Base-by-base conservation (phyloP, 1,140 invertebrate genomes). In the Drosophila novamexicana region DNA sequence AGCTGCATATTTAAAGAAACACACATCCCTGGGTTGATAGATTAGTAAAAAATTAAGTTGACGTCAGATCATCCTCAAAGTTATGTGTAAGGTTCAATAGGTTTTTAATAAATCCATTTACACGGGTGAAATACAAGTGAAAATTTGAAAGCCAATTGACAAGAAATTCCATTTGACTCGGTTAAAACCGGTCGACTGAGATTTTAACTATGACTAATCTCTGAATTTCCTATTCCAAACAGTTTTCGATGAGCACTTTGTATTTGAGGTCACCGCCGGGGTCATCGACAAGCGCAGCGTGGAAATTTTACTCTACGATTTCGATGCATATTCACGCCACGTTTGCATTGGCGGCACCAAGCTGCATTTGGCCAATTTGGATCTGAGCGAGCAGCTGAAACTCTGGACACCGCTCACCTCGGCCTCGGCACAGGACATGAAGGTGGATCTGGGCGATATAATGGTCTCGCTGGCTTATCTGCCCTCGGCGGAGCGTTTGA, bases 191-290 rank as follows among this genome's bases (percentile, higher is more conserved):
- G 4, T 29, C 4, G 22, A 29, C 5, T 29, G 4, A 5, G 0
- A 4, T 29, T 29, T 29, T 5, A 29, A 29, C 22, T 29, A 4
- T 3, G 3, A 3, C 22, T 29, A 29, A 29, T 29, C 22, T 29
- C 0, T 29, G 22, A 29, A 29, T 22, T 18, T 1, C 18, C 9
- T 16, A 16, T 3, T 6, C 7, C 8, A 57, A 75, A 45, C 89
- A 94, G 93, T 95, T 53, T 96, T 95, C 88, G 94, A 95, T 44
- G 94, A 96, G 59, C 94, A 96, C 54, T 97, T 96, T 83, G 93
- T 96, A 1, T 95, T 96, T 69, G 96, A 96, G 91, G 95, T 96
- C 65, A 94, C 94, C 56, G 94, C 95, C 6, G 90, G 94, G 2
- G 93, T 95, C 0, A 84, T 95, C 44, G 92, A 91, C 9, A 93